phyloP scores from a whole-genome alignment of 1,140 invertebrate genomes.

The Yoshiicerus persimilis region DNA sequence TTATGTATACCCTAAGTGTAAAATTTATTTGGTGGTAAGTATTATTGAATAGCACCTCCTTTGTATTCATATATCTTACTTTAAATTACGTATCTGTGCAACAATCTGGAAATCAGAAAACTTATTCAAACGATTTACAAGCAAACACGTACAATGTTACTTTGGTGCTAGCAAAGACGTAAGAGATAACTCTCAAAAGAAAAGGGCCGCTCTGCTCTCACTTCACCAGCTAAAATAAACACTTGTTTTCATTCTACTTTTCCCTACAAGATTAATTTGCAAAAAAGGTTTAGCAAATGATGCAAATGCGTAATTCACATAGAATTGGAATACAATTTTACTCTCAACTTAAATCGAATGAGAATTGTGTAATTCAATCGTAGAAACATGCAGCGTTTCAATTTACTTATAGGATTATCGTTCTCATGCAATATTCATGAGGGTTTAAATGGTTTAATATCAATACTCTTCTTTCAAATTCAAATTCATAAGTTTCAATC shows the following conservation, averaged over 20 bases:
- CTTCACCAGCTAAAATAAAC: neutral
- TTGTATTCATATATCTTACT: neutral
- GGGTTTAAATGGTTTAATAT: neutral
- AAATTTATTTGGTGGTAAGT: too few species aligned
- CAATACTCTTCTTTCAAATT: neutral
- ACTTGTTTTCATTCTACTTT: neutral
- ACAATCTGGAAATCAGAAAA: too few species aligned
- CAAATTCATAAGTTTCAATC: neutral
- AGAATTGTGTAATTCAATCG: neutral
- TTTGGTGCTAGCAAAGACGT: neutral
- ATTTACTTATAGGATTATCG: neutral
- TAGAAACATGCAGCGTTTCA: neutral
- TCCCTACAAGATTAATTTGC: neutral
- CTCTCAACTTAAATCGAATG: neutral
- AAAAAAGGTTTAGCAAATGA: neutral
- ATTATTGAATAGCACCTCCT: neutral
- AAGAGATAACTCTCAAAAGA: neutral
- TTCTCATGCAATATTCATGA: neutral
- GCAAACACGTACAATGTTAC: too few species aligned
- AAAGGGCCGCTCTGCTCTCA: neutral
- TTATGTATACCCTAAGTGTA: neutral
- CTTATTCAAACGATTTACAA: neutral
- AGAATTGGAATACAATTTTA: neutral
- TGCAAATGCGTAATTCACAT: neutral
- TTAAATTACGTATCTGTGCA: neutral